Conservation (phyloP, 2,113 vertebrate species). For the Alosa alosa region DNA sequence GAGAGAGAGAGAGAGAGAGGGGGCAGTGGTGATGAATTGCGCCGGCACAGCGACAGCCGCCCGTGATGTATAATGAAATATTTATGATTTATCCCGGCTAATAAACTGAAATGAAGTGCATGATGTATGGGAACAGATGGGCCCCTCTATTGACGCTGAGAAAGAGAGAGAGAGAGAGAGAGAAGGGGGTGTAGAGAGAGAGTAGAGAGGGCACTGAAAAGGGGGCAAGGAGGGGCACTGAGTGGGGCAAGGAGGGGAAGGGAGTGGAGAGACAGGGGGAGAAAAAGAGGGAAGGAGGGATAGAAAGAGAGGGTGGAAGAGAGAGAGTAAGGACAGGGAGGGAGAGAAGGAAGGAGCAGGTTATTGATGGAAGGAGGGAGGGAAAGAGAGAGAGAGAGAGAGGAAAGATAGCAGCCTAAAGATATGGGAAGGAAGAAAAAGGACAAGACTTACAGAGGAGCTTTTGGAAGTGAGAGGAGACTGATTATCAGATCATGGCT, state of each 20-base stretch:
- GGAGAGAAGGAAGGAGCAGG: background rate
- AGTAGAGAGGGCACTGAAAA: slow-evolving; percentile 41
- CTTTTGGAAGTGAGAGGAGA: slow-evolving; percentile 21
- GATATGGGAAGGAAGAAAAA: background rate
- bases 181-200: background rate
- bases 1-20: slow-evolving; percentile 75
- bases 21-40: slow-evolving; percentile 85
- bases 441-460: slow-evolving; percentile 1
- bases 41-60: slow-evolving; percentile 73
- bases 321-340: background rate
- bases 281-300: background rate
- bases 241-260: slow-evolving; percentile 40
- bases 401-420: background rate
- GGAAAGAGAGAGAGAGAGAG: background rate
- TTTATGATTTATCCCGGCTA: slow-evolving; percentile 95
- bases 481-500: slow-evolving; percentile 8
- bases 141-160: slow-evolving; percentile 75
- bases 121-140: slow-evolving; percentile 89
- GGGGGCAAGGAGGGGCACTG: slow-evolving; percentile 41
- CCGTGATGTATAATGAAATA: slow-evolving; percentile 88
- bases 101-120: slow-evolving; percentile 89
- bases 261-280: slow-evolving; percentile 47
- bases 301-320: slow-evolving; percentile 47
- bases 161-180: slow-evolving; percentile 50
- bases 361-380: slow-evolving; percentile 30